phyloP scores from a whole-genome alignment of 1,140 invertebrate species.

The Argopecten irradians region DNA sequence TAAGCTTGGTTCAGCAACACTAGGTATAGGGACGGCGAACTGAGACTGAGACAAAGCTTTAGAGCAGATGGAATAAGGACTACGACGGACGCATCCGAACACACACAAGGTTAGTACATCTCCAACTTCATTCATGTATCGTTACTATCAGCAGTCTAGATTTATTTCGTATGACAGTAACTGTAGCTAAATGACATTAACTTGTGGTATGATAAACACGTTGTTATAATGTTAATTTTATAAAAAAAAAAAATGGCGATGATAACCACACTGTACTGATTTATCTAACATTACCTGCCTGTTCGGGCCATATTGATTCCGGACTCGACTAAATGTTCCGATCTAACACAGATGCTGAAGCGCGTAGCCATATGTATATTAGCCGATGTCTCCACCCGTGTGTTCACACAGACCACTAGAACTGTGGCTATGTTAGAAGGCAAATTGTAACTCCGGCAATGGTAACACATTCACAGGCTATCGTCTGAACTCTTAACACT shows the following conservation, averaged over 20 bases:
- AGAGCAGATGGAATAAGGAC: neutral
- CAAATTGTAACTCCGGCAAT: neutral
- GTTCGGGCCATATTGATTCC: neutral
- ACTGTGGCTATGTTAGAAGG: neutral
- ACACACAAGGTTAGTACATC: neutral
- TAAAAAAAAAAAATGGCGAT: too few species aligned
- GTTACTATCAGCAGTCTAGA: neutral
- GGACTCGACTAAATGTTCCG: neutral
- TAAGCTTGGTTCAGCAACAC: conserved; percentile 7
- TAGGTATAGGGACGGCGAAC: neutral
- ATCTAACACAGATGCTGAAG: conserved; percentile 15
- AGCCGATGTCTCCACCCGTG: neutral
- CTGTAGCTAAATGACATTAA: neutral
- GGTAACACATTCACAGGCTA: neutral
- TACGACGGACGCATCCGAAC: neutral
- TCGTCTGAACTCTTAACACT: too few species aligned
- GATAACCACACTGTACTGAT: neutral
- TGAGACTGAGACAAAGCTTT: neutral
- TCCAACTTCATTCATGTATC: neutral
- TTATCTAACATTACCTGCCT: neutral
- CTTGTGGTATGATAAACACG: neutral
- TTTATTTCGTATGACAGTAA: neutral
- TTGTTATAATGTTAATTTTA: neutral
- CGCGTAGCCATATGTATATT: conserved; percentile 1
- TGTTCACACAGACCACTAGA: neutral